phyloP scores from a whole-genome alignment of 2,797 vertebrate species.

The Myotis findleyi region DNA sequence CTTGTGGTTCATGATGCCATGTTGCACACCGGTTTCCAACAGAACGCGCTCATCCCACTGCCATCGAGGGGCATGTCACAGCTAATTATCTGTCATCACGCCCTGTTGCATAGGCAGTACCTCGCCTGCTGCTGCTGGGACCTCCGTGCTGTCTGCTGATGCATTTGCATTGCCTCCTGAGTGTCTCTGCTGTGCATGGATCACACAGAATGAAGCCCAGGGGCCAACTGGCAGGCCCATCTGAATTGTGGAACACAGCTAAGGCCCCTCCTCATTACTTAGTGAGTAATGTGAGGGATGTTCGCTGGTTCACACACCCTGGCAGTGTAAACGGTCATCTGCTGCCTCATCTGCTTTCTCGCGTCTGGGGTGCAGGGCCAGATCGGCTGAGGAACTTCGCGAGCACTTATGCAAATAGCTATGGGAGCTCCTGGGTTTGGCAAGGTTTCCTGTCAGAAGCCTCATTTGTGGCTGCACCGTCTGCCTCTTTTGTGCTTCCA shows the following conservation, averaged over 20 bases:
- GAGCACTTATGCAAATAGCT: constrained; percentile 75
- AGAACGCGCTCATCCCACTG: constrained; percentile 59
- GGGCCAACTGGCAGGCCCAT: constrained; percentile 73
- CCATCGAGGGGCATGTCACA: constrained; percentile 80
- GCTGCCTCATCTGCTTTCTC: constrained; percentile 75
- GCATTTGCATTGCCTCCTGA: constrained; percentile 75
- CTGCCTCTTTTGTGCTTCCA: constrained; percentile 72
- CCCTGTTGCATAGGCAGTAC: constrained; percentile 78
- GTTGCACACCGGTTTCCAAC: constrained; percentile 68
- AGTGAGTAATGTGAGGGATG: constrained; percentile 74
- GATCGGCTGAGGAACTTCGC: constrained; percentile 70
- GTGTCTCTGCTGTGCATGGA: constrained; percentile 63
- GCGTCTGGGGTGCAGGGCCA: constrained; percentile 75
- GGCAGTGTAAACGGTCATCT: constrained; percentile 79
- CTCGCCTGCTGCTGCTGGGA: constrained; percentile 82
- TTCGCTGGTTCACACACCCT: constrained; percentile 73
- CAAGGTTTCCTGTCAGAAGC: constrained; percentile 60
- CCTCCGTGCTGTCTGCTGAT: constrained; percentile 68
- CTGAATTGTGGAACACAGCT: constrained; percentile 66
- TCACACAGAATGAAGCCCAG: constrained; percentile 71
- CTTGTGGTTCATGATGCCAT: constrained; percentile 2
- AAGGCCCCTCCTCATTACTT: constrained; percentile 78
- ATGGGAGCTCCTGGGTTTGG: constrained; percentile 74
- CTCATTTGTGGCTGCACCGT: constrained; percentile 62
- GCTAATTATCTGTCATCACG: constrained; percentile 84